phyloP scores from a whole-genome alignment of 2,888 invertebrate genomes.

The Callimorpha dominula region DNA sequence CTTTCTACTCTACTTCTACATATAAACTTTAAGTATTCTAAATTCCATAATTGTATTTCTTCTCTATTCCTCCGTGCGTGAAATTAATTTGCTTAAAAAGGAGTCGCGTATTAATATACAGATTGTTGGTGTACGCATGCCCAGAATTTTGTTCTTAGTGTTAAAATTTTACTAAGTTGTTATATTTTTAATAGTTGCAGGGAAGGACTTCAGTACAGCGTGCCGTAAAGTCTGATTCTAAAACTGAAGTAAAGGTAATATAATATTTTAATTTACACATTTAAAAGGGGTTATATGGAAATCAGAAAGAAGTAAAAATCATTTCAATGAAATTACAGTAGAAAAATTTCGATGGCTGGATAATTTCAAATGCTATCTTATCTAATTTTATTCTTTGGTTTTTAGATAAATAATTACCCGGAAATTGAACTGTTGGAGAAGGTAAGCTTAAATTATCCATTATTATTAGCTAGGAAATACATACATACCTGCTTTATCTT shows the following conservation, averaged over 20 bases:
- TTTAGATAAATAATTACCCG: conserved; percentile 29
- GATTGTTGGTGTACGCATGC: background rate
- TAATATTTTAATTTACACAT: too few species aligned
- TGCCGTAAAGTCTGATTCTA: conserved; percentile 40
- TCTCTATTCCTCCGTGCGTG: too few species aligned
- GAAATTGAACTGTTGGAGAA: conserved; percentile 35
- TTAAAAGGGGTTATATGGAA: too few species aligned
- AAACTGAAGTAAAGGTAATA: conserved; percentile 46
- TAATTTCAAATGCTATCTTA: too few species aligned
- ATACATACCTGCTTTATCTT: background rate
- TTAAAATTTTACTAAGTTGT: background rate
- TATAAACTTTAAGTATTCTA: too few species aligned
- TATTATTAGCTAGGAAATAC: background rate
- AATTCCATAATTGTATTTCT: too few species aligned
- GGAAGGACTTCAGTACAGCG: conserved; percentile 37
- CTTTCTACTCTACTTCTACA: too few species aligned
- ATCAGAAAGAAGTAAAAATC: too few species aligned
- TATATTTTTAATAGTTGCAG: conserved; percentile 24
- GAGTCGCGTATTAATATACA: too few species aligned
- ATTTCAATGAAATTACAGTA: background rate
- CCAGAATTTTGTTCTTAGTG: background rate
- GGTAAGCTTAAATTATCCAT: conserved; percentile 18
- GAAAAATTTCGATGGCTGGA: background rate
- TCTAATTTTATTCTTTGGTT: conserved; percentile 2
- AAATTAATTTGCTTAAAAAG: too few species aligned